Evolutionary conservation across 2,888 invertebrate species (phyloP).

Genomic region (Limenitis arthemis): DNA sequence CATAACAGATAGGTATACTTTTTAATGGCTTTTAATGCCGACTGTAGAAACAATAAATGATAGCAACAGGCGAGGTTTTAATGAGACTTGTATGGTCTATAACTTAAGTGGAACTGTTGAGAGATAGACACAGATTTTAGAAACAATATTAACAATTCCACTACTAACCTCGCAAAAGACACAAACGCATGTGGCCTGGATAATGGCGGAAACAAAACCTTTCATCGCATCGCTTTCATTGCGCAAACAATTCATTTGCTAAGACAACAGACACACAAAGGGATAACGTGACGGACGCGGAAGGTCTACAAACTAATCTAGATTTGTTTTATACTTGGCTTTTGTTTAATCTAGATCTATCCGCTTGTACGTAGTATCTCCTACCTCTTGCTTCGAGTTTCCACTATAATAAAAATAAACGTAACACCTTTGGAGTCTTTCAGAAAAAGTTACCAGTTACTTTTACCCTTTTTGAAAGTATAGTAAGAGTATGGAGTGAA

Average conservation of each 20-base stretch:
- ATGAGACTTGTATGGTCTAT: not conserved
- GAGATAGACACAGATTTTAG: not conserved
- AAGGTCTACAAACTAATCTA: not conserved
- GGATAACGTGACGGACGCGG: conserved; percentile 8
- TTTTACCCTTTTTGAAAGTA: too few relatives aligned
- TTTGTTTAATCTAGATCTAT: not conserved
- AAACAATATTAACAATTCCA: not conserved
- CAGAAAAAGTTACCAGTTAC: too few relatives aligned
- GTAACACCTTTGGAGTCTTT: too few relatives aligned
- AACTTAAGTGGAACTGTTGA: not conserved
- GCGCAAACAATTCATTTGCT: conserved; percentile 6
- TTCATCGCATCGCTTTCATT: conserved; percentile 8
- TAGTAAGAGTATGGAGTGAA: too few relatives aligned
- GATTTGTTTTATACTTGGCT: not conserved
- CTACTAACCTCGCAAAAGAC: not conserved
- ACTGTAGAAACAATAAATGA: too few relatives aligned
- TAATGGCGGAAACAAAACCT: conserved; percentile 10
- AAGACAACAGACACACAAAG: conserved; percentile 4
- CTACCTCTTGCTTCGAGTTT: too few relatives aligned
- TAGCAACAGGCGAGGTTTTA: too few relatives aligned
- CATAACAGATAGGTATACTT: too few relatives aligned
- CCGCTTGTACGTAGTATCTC: not conserved
- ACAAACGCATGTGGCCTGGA: not conserved
- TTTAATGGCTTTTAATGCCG: too few relatives aligned
- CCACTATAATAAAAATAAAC: too few relatives aligned